Evolutionary conservation across 2,888 invertebrate genomes (phyloP), one percentile per base, ranked within the genome.

Genomic region (Glomeris marginata): DNA sequence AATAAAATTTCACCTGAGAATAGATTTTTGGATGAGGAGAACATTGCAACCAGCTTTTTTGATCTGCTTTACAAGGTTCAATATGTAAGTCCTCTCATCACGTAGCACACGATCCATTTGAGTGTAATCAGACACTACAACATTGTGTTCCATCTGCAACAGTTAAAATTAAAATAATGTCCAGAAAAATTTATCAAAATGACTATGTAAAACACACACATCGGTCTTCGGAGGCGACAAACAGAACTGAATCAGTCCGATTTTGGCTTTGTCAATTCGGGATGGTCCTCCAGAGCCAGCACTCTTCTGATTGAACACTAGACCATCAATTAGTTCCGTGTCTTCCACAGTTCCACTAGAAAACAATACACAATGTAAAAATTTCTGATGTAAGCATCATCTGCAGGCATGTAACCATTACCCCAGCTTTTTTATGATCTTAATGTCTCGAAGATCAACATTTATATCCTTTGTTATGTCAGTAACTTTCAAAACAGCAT

Each of bases 221-320:
- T 99, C 97, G 50, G 98, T 98, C 72, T 99, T 99, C 6, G 98
- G 98, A 47, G 98, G 90, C 13, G 98, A 98, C 67, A 99, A 88
- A 67, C 98, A 99, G 70, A 99, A 99, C 69, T 99, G 98, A 58
- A 99, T 97, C 15, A 99, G 78, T 52, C 87, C 98, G 68, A 99
- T 91, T 72, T 94, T 97, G 5, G 95, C 97, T 66, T 97, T 97
- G 67, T 98, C 97, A 52, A 98, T 76, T 59, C 84, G 80, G 61
- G 81, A 85, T 0, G 95, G 94, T 0, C 94, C 95, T 63, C 87
- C 91, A 20, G 83, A 77, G 61, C 92, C 88, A 47, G 86, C 77
- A 1, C 87, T 77, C 62, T 81, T 84, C 64, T 88, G 90, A 11
- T 90, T 83, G 60, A 99, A 86, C 2, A 97, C 84, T 44, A 99